Evolutionary conservation across 2,888 invertebrate genomes (phyloP).

Genomic region (Amphimallon solstitiale): DNA sequence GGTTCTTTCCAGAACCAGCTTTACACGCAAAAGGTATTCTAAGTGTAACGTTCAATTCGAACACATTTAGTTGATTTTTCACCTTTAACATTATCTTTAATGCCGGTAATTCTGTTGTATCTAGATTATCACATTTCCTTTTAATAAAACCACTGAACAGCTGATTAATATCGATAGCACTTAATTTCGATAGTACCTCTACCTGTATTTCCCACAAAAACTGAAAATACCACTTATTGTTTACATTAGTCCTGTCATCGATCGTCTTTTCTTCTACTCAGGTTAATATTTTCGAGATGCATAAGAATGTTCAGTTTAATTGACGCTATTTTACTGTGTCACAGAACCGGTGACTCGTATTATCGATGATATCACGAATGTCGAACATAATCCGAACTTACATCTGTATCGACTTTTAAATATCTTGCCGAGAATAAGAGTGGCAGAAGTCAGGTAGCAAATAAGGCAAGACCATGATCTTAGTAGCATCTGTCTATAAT

Average conservation of each 20-base stretch:
- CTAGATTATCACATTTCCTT: no score
- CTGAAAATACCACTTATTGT: not conserved
- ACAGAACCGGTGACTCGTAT: constrained; percentile 14
- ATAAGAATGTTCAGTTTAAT: constrained; percentile 10
- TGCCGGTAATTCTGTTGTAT: no score
- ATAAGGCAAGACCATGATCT: constrained; percentile 28
- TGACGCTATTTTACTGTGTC: constrained; percentile 10
- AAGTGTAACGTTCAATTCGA: no score
- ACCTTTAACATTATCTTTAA: no score
- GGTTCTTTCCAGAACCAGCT: no score
- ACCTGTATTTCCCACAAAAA: no score
- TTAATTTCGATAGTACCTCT: no score
- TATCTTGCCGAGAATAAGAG: constrained; percentile 32
- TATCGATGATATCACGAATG: constrained; percentile 28
- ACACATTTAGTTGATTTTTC: no score
- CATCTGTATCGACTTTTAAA: constrained; percentile 35
- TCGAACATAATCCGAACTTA: constrained; percentile 23
- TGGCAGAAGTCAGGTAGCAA: constrained; percentile 27
- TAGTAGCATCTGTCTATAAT: constrained; percentile 32
- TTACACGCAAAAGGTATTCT: no score
- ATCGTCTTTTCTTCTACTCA: constrained; percentile 12
- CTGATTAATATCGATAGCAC: no score
- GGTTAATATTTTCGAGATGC: constrained; percentile 3
- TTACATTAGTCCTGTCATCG: constrained; percentile 18
- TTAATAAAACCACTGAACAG: no score